These are phyloP conservation scores for Xyrichtys novacula DNA, from an alignment of 2,797 vertebrate genomes.

Conservation along the genomic window DNA sequence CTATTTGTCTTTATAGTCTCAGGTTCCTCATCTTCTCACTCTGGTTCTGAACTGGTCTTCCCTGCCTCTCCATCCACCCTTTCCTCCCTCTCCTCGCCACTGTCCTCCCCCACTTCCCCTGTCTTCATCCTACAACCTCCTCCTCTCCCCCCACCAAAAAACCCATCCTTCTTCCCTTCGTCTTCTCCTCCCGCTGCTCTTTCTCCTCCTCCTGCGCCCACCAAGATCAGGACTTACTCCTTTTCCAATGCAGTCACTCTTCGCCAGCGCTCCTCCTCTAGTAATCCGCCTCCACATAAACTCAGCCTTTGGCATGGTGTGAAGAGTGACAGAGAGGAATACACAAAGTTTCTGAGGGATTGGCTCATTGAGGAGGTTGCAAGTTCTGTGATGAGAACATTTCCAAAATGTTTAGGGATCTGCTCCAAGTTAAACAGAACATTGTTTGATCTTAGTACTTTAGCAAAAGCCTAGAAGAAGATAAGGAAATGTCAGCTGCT, in stretches of 20 bases:
- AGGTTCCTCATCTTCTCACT: slow-evolving; percentile 92
- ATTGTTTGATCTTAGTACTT: neutral
- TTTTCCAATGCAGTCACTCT: slow-evolving; percentile 87
- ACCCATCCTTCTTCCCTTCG: slow-evolving; percentile 78
- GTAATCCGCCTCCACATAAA: slow-evolving; percentile 83
- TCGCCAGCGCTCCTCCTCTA: slow-evolving; percentile 83
- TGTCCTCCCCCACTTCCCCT: slow-evolving; percentile 85
- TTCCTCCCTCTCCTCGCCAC: slow-evolving; percentile 85
- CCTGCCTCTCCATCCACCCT: slow-evolving; percentile 89
- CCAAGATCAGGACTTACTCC: slow-evolving; percentile 86
- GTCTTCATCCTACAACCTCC: slow-evolving; percentile 84
- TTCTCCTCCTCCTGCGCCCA: slow-evolving; percentile 81
- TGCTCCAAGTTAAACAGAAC: slow-evolving; percentile 4
- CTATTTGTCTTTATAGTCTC: slow-evolving; percentile 89
- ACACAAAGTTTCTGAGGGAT: slow-evolving; percentile 14
- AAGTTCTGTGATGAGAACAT: slow-evolving; percentile 18
- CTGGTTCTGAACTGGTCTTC: slow-evolving; percentile 89
- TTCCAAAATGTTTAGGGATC: neutral
- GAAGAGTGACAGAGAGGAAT: slow-evolving; percentile 44
- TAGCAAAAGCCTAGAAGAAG: neutral
- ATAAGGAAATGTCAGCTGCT: neutral
- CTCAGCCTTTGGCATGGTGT: slow-evolving; percentile 72
- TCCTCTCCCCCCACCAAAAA: slow-evolving; percentile 75
- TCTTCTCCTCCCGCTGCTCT: slow-evolving; percentile 79
- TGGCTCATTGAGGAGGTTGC: slow-evolving; percentile 26